These are phyloP conservation scores for Lordiphosa mommai DNA, from an alignment of 1,140 invertebrate species.

Conservation along the genomic window DNA sequence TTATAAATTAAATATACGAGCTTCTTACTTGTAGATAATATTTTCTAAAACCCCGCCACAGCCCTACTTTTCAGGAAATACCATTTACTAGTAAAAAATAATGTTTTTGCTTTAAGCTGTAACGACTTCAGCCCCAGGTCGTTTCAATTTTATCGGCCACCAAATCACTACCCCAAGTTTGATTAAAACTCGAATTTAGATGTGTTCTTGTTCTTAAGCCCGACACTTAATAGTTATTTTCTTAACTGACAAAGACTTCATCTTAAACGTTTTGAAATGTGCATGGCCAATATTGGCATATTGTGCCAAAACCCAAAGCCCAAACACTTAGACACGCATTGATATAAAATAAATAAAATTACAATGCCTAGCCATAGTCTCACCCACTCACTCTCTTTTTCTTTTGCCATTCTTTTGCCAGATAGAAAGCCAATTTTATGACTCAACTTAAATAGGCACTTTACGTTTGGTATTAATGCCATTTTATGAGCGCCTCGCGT, in stretches of 20 bases:
- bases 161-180: no score
- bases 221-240: no score
- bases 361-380: conserved; percentile 21
- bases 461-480: conserved; percentile 74
- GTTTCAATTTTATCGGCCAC: no score
- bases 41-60: no score
- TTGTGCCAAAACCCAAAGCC: conserved; percentile 44
- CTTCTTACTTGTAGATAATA: no score
- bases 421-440: conserved; percentile 78
- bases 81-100: no score
- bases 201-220: no score
- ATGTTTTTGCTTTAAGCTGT: no score
- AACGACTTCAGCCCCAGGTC: no score
- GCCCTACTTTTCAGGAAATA: no score
- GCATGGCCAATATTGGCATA: conserved; percentile 22
- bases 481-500: conserved; percentile 44
- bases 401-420: conserved; percentile 20
- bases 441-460: conserved; percentile 78
- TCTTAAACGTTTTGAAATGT: background rate
- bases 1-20: no score
- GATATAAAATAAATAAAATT: conserved; percentile 78
- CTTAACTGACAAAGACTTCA: background rate
- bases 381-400: background rate
- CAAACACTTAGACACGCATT: conserved; percentile 68
- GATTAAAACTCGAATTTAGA: no score